Evolutionary conservation across 2,888 invertebrate genomes (phyloP), one percentile per base, ranked within the genome.

Genomic region (Drosophila mimica): DNA sequence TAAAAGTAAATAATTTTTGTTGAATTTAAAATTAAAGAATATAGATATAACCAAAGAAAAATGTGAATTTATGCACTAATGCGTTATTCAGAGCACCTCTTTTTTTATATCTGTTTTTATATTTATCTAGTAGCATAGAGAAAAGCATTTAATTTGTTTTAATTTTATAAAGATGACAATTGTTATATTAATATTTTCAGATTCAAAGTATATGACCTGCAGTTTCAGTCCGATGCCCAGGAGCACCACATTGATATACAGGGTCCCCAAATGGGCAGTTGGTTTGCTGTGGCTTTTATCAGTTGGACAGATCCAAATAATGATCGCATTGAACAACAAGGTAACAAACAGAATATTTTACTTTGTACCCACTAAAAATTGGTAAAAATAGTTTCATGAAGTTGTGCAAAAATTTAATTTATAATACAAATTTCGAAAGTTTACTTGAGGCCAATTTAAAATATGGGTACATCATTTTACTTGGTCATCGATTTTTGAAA

Each of bases 201-300:
- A 65, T 72, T 63, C 30, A 62, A 94, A 69, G 93, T 95, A 58
- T 94, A 95, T 85, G 94, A 94, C 28, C 85, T 96, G 49, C 94
- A 95, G 72, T 93, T 96, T 78, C 86, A 93, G 67, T 96, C 96
- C 0, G 94, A 96, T 86, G 95, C 95, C 31, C 93, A 93, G 60
- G 94, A 95, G 82, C 93, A 94, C 54, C 94, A 94, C 38, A 94
- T 96, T 65, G 94, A 94, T 60, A 94, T 96, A 74, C 93, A 93
- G 33, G 95, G 96, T 70, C 97, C 97, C 0, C 94, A 94, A 63
- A 95, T 96, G 0, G 97, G 97, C 1, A 95, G 95, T 88, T 97
- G 97, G 96, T 97, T 96, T 93, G 96, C 96, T 0, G 94, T 96
- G 62, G 96, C 96, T 9, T 97, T 97, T 92, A 94, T 96, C 72